A percentile compares a stretch with the other conserved stretches of the same genome.
These are phyloP conservation scores for Carollia perspicillata DNA, from an alignment of 2,113 vertebrate genomes.

Conservation along the genomic window DNA sequence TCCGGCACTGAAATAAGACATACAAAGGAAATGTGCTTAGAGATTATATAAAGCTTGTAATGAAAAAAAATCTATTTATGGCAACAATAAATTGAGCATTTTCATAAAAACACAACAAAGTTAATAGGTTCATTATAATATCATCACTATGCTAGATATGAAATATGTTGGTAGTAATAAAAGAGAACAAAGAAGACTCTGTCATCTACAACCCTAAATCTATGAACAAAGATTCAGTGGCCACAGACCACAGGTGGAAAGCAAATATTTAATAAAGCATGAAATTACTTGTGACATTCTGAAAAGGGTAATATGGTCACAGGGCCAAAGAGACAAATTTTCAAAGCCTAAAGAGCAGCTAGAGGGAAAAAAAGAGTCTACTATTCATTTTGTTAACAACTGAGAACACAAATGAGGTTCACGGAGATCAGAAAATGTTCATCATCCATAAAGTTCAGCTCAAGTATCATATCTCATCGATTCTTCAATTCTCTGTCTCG, in stretches of 20 bases:
- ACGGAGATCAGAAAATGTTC: not conserved
- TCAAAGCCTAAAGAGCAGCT: not conserved
- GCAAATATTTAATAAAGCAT: not conserved
- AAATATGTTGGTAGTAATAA: not conserved
- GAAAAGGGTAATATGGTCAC: not conserved
- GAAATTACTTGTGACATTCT: constrained; percentile 5
- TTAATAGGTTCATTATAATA: not conserved
- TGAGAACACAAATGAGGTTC: not conserved
- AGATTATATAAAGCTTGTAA: constrained; percentile 63
- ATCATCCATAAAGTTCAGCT: not conserved
- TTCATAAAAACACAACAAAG: constrained; percentile 33
- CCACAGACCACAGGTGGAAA: not conserved
- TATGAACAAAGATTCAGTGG: not conserved
- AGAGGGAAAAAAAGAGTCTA: not conserved
- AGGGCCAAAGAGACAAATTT: not conserved
- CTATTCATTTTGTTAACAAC: not conserved
- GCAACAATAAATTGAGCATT: constrained; percentile 2
- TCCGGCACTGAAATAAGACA: constrained; percentile 91
- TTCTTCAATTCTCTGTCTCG: not conserved
- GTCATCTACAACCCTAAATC: not conserved
- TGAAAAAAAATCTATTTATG: constrained; percentile 44
- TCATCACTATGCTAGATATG: not conserved
- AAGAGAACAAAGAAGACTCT: not conserved
- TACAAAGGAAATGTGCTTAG: constrained; percentile 75
- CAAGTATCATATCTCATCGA: not conserved